Conservation (phyloP, 2,797 vertebrate genomes). For the Sebastiscus tertius region DNA sequence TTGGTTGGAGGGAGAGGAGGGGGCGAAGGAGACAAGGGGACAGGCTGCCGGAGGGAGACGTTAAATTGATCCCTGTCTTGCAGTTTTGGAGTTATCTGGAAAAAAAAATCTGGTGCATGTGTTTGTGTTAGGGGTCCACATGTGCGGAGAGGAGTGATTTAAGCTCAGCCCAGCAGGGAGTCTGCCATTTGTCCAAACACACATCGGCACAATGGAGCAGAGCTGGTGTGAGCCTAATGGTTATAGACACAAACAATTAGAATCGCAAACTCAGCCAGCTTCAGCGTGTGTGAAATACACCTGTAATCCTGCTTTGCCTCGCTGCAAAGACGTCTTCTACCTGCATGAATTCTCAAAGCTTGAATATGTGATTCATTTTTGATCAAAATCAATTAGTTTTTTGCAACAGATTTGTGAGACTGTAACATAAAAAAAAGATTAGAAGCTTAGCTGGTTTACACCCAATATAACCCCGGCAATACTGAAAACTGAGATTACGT, state of each 20-base stretch:
- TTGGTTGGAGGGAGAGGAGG: conserved; percentile 35
- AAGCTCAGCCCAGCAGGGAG: conserved; percentile 63
- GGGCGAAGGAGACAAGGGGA: conserved; percentile 12
- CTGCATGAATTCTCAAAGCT: conserved; percentile 1
- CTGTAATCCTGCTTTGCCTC: conserved; percentile 14
- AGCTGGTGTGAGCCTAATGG: conserved; percentile 65
- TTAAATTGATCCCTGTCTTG: conserved; percentile 76
- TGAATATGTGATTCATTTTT: not conserved
- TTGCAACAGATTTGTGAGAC: conserved; percentile 27
- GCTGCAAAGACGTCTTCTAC: not conserved
- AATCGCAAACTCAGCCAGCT: conserved; percentile 38
- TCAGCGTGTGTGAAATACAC: conserved; percentile 11
- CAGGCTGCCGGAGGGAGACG: conserved; percentile 57
- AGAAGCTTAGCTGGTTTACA: conserved; percentile 33
- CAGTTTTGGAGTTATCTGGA: conserved; percentile 66
- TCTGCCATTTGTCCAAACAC: conserved; percentile 68
- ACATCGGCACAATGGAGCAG: conserved; percentile 55
- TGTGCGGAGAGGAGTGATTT: conserved; percentile 61
- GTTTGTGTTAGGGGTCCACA: conserved; percentile 60
- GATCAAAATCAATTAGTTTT: conserved; percentile 35
- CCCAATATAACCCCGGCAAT: not conserved
- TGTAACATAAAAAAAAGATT: conserved; percentile 22
- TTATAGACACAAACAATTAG: conserved; percentile 70
- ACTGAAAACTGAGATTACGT: conserved; percentile 38
- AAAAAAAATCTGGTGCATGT: conserved; percentile 34